These are phyloP conservation scores for Platyscapa corneri DNA, from an alignment of 1,140 invertebrate species.

Conservation along the genomic window DNA sequence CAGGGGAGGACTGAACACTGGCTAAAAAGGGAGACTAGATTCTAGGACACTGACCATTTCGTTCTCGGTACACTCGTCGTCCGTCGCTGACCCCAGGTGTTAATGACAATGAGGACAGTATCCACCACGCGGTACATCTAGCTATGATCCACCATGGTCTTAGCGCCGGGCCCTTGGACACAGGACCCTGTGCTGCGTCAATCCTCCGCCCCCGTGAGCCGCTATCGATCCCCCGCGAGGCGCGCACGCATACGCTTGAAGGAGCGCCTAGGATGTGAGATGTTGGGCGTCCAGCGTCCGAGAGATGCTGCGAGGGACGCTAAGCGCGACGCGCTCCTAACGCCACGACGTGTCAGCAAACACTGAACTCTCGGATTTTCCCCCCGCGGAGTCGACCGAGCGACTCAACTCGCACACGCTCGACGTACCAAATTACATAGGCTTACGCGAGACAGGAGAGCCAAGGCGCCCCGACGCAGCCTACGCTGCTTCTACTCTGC, in stretches of 20 bases:
- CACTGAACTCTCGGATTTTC: conserved; percentile 11
- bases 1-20: no score
- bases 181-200: background rate
- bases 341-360: conserved; percentile 19
- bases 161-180: background rate
- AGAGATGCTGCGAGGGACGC: background rate
- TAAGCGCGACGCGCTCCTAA: background rate
- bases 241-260: background rate
- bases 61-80: background rate
- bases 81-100: background rate
- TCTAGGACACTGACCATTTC: conserved; percentile 3
- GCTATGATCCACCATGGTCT: background rate
- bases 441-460: no score
- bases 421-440: no score
- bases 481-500: background rate
- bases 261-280: background rate
- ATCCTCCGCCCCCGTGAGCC: background rate
- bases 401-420: no score
- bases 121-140: background rate
- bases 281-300: background rate
- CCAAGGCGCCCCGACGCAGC: no score
- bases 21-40: no score
- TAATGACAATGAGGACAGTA: background rate
- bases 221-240: conserved; percentile 30
- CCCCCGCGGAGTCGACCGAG: no score